These are phyloP conservation scores for Bujurquina vittata DNA, from an alignment of 2,113 vertebrate species.

Conservation along the genomic window DNA sequence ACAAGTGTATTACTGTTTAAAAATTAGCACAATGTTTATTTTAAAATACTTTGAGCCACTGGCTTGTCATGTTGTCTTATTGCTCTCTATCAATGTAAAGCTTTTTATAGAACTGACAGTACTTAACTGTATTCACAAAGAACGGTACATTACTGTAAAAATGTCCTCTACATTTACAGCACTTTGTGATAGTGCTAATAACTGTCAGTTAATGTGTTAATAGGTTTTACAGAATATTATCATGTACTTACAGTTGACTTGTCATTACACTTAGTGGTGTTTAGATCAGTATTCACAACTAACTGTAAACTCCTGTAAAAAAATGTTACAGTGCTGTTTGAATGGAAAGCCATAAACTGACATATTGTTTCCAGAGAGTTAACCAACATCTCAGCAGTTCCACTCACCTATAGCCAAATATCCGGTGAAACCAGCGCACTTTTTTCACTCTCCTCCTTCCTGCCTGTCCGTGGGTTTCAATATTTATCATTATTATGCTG, in stretches of 20 bases:
- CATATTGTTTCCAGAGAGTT: background rate
- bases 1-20: too few relatives aligned
- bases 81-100: background rate
- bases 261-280: background rate
- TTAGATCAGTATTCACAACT: background rate
- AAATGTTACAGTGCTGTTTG: background rate
- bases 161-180: background rate
- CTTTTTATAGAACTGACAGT: background rate
- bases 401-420: slow-evolving; percentile 72
- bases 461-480: slow-evolving; percentile 10
- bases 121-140: too few relatives aligned
- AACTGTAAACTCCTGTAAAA: background rate
- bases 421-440: slow-evolving; percentile 62
- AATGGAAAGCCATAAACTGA: background rate
- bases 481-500: slow-evolving; percentile 41
- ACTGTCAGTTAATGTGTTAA: too few relatives aligned
- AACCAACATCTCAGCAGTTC: background rate
- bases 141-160: background rate
- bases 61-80: background rate
- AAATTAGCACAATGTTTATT: background rate
- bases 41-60: background rate
- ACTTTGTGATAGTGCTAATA: too few relatives aligned
- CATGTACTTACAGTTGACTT: background rate
- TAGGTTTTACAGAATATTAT: too few relatives aligned
- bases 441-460: slow-evolving; percentile 52